These are phyloP conservation scores for Disparrhopalites patrizii DNA, from an alignment of 2,888 invertebrate species.

Conservation along the genomic window DNA sequence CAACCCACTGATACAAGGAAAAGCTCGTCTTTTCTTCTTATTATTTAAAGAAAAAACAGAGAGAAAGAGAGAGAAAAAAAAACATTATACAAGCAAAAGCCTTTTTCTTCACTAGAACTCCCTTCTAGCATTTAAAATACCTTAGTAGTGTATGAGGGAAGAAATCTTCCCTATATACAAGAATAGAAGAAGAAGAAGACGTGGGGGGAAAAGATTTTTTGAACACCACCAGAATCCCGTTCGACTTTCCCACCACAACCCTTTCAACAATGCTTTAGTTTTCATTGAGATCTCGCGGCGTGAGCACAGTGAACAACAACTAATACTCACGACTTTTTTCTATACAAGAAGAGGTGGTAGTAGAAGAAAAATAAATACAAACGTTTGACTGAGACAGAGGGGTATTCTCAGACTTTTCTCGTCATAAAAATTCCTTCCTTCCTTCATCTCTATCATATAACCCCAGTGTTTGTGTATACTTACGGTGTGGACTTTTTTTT, in stretches of 20 bases:
- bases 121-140: background rate
- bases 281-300: constrained; percentile 33
- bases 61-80: background rate
- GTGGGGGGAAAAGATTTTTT: background rate
- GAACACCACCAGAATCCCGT: constrained; percentile 17
- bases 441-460: no score
- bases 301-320: constrained; percentile 11
- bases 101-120: background rate
- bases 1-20: background rate
- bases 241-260: constrained; percentile 28
- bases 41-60: background rate
- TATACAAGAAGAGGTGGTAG: background rate
- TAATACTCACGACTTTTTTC: background rate
- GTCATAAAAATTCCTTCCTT: constrained; percentile 1
- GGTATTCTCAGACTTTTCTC: constrained; percentile 21
- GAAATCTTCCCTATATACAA: no score
- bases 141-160: background rate
- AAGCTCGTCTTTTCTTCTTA: background rate
- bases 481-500: no score
- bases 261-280: constrained; percentile 32
- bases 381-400: constrained; percentile 13
- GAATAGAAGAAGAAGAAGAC: background rate
- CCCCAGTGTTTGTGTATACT: no score
- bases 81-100: constrained; percentile 6
- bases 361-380: no score